Evolutionary conservation across 2,113 vertebrate species (phyloP), one percentile per base, ranked within the genome.

Genomic region (Glareola pratincola): DNA sequence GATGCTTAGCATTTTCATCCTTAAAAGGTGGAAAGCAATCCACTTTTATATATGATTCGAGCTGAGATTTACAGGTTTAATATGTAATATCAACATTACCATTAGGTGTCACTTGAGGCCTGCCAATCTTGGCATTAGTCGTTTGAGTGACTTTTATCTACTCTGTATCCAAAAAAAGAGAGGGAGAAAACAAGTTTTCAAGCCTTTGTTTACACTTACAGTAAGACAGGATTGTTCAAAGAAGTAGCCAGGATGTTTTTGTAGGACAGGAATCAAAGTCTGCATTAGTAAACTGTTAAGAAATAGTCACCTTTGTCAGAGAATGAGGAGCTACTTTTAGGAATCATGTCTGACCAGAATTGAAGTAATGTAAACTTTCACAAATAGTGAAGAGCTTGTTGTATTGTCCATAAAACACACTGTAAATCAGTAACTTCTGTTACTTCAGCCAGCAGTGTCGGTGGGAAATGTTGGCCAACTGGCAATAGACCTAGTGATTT

Each of bases 391-490:
- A 83, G 10, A 80, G 18, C 9, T 24, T 39, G 20, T 43, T 36
- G 1, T 74, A 7, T 72, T 50, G 24, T 60, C 51, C 15, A 3
- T n/a, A 57, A 82, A 81, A 34, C 66, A 64, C 2, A 0, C 4
- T 32, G n/a, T 92, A 68, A 87, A n/a, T 81, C 0, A 3, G 11
- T 84, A 69, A 36, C 43, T 89, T 91, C 62, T 92, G 41, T 95
- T 77, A 18, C 90, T 97, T 93, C 96, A 99, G 99, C 99, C 99
- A n/a, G 99, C 99, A 8, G 98, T 99, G 37, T 99, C 99, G 0
- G 99, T 99, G 59, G 99, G 99, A 62, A 99, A 99, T 76, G 99
- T 99, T 80, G 99, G 99, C 43, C 99, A 99, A 83, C 97, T 99
- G 95, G 98, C 99, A 6, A 93, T 98, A 90, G 99, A 99, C 96